A percentile compares a stretch with the other conserved stretches of the same genome.
Evolutionary conservation across 2,888 invertebrate genomes (phyloP).

Genomic region (Caenorhabditis sp.): DNA sequence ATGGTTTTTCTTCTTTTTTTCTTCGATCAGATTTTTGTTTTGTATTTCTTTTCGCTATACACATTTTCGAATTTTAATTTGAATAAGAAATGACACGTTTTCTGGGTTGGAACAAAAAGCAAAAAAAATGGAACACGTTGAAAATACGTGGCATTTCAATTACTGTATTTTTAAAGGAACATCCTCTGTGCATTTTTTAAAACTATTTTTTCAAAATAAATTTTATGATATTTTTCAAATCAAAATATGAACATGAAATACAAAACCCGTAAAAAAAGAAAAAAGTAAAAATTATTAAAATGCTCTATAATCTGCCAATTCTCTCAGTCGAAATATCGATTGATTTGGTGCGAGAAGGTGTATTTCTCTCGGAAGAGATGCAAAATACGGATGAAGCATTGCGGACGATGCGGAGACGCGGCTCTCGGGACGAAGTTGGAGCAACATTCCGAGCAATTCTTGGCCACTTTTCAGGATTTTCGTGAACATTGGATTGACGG

Average conservation of each 20-base stretch:
- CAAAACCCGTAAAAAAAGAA: background rate
- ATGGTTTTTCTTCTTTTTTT: background rate
- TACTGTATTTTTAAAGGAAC: no score
- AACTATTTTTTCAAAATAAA: background rate
- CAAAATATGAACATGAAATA: background rate
- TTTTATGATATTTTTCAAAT: background rate
- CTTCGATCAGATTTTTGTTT: background rate
- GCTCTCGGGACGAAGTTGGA: conserved; percentile 79
- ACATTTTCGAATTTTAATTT: background rate
- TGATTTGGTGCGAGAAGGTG: conserved; percentile 81
- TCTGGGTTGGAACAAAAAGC: no score
- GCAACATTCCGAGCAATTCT: conserved; percentile 56
- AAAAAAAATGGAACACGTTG: no score
- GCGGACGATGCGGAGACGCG: conserved; percentile 88
- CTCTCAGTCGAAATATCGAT: conserved; percentile 57
- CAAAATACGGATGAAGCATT: conserved; percentile 88
- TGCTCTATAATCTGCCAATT: conserved; percentile 36
- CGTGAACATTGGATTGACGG: conserved; percentile 43
- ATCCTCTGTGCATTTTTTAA: no score
- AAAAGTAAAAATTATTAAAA: conserved; percentile 5
- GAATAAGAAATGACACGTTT: background rate
- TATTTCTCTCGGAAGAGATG: conserved; percentile 86
- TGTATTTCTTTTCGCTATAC: background rate
- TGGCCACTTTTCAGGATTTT: conserved; percentile 56
- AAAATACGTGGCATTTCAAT: no score